Conservation (phyloP, 2,888 invertebrate genomes). For the Acanthococcus lagerstroemiae region DNA sequence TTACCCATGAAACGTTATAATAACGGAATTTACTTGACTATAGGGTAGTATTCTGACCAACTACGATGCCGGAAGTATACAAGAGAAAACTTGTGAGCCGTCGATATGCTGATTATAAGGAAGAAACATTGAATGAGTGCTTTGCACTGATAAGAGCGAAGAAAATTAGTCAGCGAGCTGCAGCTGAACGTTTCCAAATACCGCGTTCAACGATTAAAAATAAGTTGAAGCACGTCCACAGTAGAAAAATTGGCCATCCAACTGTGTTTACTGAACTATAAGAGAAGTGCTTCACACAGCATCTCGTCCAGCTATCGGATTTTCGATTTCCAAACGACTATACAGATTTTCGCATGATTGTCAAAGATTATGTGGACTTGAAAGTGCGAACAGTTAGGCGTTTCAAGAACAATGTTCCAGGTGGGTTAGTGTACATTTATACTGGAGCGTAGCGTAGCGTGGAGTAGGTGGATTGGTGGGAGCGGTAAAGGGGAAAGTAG, state of each 20-base stretch:
- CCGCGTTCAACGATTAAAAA: neutral
- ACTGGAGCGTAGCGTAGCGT: too few species aligned
- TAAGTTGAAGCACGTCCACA: neutral
- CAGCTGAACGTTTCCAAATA: neutral
- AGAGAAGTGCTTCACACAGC: neutral
- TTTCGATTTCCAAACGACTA: constrained; percentile 36
- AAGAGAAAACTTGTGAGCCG: neutral
- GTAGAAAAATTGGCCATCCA: neutral
- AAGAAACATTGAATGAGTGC: neutral
- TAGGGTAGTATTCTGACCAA: neutral
- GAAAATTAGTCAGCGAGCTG: neutral
- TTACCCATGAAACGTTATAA: too few species aligned
- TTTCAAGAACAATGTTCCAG: constrained; percentile 36
- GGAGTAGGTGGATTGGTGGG: too few species aligned
- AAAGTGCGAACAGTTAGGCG: constrained; percentile 32
- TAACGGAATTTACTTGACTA: neutral
- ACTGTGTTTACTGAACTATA: neutral
- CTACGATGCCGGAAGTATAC: neutral
- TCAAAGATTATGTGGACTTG: constrained; percentile 36
- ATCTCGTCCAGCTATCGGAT: constrained; percentile 17
- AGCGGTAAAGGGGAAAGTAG: too few species aligned
- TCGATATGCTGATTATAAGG: neutral
- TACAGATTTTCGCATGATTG: constrained; percentile 35
- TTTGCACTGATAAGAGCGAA: neutral
- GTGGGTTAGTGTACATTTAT: constrained; percentile 35